Conservation (phyloP, 2,113 vertebrate genomes). For the Motacilla tschutschensis region DNA sequence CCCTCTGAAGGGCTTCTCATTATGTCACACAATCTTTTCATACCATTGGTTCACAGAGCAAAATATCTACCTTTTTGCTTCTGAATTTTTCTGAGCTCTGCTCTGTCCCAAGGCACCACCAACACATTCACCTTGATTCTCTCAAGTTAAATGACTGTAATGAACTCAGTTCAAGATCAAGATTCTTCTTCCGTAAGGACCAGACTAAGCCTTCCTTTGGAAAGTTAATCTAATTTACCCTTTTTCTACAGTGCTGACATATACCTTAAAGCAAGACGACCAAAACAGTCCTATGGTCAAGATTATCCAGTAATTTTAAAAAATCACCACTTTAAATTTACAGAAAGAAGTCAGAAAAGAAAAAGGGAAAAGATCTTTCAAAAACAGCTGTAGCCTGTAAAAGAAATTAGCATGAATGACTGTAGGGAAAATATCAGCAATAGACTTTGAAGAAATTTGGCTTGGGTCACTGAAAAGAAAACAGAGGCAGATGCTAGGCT, state of each 20-base stretch:
- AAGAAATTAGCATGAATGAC: constrained; percentile 24
- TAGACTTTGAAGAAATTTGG: constrained; percentile 39
- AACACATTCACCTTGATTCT: background rate
- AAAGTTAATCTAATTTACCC: background rate
- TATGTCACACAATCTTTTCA: background rate
- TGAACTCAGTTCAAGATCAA: background rate
- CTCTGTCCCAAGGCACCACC: background rate
- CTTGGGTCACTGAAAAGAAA: constrained; percentile 47
- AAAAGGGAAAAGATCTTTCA: background rate
- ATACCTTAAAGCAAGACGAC: background rate
- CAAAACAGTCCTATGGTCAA: background rate
- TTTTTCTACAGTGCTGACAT: background rate
- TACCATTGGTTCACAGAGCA: background rate
- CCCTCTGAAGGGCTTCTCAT: background rate
- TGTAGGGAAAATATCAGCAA: constrained; percentile 21
- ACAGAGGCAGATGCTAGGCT: constrained; percentile 34
- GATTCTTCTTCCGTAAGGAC: background rate
- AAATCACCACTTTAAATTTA: background rate
- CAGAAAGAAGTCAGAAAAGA: background rate
- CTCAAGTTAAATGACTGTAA: background rate
- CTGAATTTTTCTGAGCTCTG: background rate
- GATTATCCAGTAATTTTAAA: background rate
- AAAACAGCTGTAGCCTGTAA: constrained; percentile 1
- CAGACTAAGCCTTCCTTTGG: background rate
- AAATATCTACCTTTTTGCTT: background rate